Evolutionary conservation across 2,797 vertebrate genomes (phyloP).

Genomic region (Anabacerthia variegaticeps): DNA sequence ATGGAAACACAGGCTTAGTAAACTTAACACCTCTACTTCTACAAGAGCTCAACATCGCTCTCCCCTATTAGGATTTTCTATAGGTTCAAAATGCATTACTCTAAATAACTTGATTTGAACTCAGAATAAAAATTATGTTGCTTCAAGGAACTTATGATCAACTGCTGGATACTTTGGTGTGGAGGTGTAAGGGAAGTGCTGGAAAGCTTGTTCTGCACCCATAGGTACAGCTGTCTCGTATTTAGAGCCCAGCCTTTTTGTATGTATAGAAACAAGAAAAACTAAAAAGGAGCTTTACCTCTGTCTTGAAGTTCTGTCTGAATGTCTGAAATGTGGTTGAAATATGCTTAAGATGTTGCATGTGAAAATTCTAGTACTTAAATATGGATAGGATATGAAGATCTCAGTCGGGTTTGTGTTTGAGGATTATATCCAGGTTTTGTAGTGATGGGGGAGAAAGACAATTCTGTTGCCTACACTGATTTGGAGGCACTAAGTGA

Average conservation of each 20-base stretch:
- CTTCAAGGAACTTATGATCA: neutral
- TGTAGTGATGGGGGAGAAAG: neutral
- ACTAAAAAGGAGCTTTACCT: neutral
- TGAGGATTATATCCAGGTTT: neutral
- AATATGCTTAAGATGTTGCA: neutral
- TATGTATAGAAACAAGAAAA: neutral
- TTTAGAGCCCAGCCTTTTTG: neutral
- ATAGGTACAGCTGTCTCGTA: neutral
- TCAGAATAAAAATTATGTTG: neutral
- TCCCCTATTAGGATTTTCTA: neutral
- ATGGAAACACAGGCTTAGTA: neutral
- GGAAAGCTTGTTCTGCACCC: neutral
- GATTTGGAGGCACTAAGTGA: neutral
- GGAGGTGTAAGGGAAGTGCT: neutral
- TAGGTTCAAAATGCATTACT: neutral
- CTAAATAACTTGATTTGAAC: neutral
- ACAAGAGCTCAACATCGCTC: fast-evolving
- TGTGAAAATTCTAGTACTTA: neutral
- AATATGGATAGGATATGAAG: neutral
- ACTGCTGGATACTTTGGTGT: neutral
- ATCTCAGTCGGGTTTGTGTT: neutral
- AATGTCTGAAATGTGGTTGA: neutral
- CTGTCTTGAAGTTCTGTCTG: neutral
- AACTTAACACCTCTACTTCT: neutral
- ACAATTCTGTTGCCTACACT: neutral